Conservation (phyloP, 2,797 vertebrate genomes). For the Acridotheres tristis region DNA sequence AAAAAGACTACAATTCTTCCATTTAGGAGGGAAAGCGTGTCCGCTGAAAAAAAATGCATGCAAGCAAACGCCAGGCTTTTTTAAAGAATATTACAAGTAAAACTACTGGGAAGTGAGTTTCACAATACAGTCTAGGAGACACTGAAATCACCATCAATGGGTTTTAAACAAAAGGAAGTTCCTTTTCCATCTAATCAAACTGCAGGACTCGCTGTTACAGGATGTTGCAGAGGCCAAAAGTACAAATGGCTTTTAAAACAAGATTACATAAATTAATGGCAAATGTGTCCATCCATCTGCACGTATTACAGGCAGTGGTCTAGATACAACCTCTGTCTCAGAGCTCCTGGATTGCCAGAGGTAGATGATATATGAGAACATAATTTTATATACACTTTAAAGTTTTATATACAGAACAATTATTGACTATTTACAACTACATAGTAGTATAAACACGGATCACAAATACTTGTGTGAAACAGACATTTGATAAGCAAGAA, state of each 20-base stretch:
- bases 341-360: not conserved
- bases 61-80: not conserved
- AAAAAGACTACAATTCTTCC: not conserved
- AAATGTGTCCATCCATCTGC: not conserved
- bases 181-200: constrained; percentile 57
- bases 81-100: not conserved
- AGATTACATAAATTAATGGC: constrained; percentile 44
- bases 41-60: not conserved
- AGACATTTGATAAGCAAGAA: not conserved
- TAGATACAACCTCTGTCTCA: not conserved
- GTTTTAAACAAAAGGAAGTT: constrained; percentile 65
- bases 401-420: not conserved
- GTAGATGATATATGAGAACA: not conserved
- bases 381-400: not conserved
- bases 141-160: constrained; percentile 2
- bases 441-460: not conserved
- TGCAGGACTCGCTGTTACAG: constrained; percentile 24
- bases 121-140: not conserved
- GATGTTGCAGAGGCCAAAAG: constrained; percentile 57
- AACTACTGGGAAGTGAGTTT: not conserved
- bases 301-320: not conserved
- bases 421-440: not conserved
- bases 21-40: not conserved
- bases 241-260: constrained; percentile 60
- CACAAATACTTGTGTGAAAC: not conserved